These are phyloP conservation scores for Pogonognathellus flavescens DNA, from an alignment of 1,140 invertebrate species.

Conservation along the genomic window DNA sequence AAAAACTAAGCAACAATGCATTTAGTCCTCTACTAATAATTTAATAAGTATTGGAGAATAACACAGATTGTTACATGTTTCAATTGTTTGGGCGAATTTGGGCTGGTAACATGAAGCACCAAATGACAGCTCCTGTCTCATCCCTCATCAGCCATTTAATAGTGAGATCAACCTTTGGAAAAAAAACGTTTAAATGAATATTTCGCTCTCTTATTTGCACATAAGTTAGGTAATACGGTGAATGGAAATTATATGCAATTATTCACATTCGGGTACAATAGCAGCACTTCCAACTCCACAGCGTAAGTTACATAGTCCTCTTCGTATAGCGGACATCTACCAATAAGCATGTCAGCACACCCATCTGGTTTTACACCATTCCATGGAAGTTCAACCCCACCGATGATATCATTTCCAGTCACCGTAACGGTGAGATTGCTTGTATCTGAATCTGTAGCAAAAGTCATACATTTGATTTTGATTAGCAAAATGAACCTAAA, in stretches of 20 bases:
- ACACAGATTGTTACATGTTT: no score
- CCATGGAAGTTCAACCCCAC: constrained; percentile 36
- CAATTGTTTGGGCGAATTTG: no score
- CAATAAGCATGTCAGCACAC: constrained; percentile 11
- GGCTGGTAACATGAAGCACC: constrained; percentile 36
- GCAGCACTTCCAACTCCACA: neutral
- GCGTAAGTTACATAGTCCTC: constrained; percentile 18
- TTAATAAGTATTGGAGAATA: no score
- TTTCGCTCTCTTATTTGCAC: neutral
- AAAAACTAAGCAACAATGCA: no score
- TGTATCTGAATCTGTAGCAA: neutral
- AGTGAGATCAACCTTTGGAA: neutral
- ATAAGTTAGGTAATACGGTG: neutral
- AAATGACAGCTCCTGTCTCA: neutral
- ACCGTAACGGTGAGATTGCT: neutral
- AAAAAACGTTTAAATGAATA: neutral
- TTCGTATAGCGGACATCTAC: constrained; percentile 15
- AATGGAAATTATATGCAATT: neutral
- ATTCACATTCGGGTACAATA: constrained; percentile 16
- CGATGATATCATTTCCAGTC: neutral
- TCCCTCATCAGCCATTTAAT: constrained; percentile 44
- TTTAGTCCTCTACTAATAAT: no score
- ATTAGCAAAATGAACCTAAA: neutral
- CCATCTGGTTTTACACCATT: constrained; percentile 2
- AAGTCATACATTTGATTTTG: neutral